These are phyloP conservation scores for Epinephelus awoara DNA, from an alignment of 2,797 vertebrate species.

Conservation along the genomic window DNA sequence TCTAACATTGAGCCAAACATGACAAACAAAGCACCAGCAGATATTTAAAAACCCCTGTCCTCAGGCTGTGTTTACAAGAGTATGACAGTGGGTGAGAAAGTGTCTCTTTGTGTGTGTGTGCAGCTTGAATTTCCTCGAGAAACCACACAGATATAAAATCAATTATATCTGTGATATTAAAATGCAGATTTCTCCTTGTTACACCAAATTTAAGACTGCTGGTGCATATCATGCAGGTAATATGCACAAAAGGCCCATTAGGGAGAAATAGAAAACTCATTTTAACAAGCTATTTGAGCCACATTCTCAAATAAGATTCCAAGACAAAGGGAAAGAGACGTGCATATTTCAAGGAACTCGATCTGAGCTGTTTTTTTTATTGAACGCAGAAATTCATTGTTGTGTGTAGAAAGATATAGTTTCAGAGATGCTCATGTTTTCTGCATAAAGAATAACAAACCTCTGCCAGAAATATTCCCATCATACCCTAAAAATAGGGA, in stretches of 20 bases:
- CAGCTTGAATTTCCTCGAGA: neutral
- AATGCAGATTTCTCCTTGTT: neutral
- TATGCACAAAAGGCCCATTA: neutral
- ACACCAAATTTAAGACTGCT: neutral
- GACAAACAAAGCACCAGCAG: constrained; percentile 36
- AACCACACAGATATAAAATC: constrained; percentile 1
- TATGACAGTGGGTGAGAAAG: constrained; percentile 19
- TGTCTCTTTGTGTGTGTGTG: neutral
- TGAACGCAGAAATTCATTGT: constrained; percentile 4
- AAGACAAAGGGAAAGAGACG: neutral
- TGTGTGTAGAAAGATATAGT: constrained; percentile 4
- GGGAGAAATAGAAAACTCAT: neutral
- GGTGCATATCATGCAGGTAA: neutral
- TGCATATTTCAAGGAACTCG: neutral
- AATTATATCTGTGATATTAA: neutral
- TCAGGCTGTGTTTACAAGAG: constrained; percentile 35
- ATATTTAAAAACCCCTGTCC: constrained; percentile 19
- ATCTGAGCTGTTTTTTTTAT: constrained; percentile 14
- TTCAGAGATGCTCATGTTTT: constrained; percentile 16
- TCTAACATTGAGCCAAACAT: constrained; percentile 34
- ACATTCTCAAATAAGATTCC: constrained; percentile 18
- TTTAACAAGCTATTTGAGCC: constrained; percentile 24
- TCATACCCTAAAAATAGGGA: constrained; percentile 19
- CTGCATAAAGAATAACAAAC: neutral
- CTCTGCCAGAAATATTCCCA: neutral